Conservation (phyloP, 2,888 invertebrate genomes). For the Netelia melanura region DNA sequence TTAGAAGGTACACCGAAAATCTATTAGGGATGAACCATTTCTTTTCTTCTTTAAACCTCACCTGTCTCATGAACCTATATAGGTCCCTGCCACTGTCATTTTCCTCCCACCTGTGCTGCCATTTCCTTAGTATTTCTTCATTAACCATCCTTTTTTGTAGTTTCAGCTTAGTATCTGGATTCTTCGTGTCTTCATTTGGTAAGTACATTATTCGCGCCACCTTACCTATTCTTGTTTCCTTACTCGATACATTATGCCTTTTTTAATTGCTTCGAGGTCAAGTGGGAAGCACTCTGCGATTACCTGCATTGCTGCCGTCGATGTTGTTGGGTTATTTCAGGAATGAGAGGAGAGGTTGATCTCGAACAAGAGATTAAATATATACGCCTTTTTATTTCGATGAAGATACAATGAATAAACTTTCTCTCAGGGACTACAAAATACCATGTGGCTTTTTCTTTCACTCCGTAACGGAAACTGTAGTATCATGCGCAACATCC, state of each 20-base stretch:
- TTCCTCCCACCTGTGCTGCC: not conserved
- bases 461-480: too few relatives aligned
- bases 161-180: not conserved
- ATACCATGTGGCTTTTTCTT: too few relatives aligned
- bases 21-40: not conserved
- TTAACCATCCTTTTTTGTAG: not conserved
- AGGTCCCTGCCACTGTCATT: not conserved
- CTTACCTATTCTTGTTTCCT: not conserved
- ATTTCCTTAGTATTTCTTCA: not conserved
- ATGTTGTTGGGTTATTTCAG: too few relatives aligned
- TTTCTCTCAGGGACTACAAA: too few relatives aligned
- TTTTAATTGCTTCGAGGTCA: not conserved
- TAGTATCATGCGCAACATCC: too few relatives aligned
- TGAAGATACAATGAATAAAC: too few relatives aligned
- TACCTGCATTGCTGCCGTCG: not conserved
- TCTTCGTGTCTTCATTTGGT: not conserved
- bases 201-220: not conserved
- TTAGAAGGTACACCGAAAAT: not conserved
- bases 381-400: too few relatives aligned
- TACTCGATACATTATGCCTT: not conserved
- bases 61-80: not conserved
- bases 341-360: too few relatives aligned
- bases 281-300: constrained; percentile 7
- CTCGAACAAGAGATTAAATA: too few relatives aligned
- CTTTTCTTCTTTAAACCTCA: not conserved